Base-by-base conservation (phyloP, 2,113 vertebrate genomes). In the Onychorhynchus coronatus region DNA sequence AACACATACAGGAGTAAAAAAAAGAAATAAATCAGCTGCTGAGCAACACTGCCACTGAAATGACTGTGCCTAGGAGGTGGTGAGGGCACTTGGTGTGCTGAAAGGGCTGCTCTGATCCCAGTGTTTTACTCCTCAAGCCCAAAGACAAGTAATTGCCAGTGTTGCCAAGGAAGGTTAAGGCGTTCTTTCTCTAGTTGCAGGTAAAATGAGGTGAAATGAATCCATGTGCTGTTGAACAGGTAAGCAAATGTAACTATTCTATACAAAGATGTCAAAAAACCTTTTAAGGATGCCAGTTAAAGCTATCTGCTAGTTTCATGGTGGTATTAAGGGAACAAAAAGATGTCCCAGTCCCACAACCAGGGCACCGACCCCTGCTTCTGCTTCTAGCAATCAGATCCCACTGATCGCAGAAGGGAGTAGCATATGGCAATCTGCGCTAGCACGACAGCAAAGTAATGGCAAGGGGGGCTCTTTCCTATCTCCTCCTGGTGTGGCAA, bases 31-130 rank as follows among this genome's bases (percentile, higher is more conserved):
- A 35, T 68, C 80, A 79, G 58, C 58, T 79, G 53, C 91, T 92
- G 80, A 93, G 77, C 47, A 87, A 7, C 0, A 0, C 46, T 91
- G 47, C 50, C 11, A 14, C 37, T 88, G 80, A 81, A 91, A 44
- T 67, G 65, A 20, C 50, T 4, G 4, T 66, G 9, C 5, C 80
- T 68, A 10, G 0, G 0, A 61, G 67, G 30, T 0, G 0, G n/a
- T 33, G 41, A 95, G 44, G 67, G 53, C 41, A 31, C 75, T 73
- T 14, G 24, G 22, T 77, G 28, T 52, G 76, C 70, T 44, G 31
- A 85, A 85, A 56, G 12, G 5, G 1, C 75, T 70, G 49, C 47
- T 80, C 68, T 50, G 11, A 52, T 88, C 20, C 33, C 49, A 22
- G 12, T 15, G 16, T 66, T 92, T 41, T 2, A 1, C 39, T 67